These are phyloP conservation scores for Eugnorisma glareosa DNA, from an alignment of 2,888 invertebrate genomes.

Conservation along the genomic window DNA sequence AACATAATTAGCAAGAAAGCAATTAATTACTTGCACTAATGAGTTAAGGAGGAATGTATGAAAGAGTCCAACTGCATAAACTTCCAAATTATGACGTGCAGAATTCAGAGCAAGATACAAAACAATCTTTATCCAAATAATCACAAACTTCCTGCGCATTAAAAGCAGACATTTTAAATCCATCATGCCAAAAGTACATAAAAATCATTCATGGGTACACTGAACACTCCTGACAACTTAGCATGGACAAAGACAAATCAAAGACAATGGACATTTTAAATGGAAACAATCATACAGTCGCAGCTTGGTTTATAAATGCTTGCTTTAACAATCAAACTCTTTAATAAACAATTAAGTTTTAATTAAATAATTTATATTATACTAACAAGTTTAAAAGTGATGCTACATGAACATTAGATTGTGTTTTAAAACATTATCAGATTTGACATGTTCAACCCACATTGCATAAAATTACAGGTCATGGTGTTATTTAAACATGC, in stretches of 20 bases:
- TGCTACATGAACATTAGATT: conserved; percentile 18
- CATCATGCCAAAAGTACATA: conserved; percentile 24
- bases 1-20: neutral
- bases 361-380: conserved; percentile 35
- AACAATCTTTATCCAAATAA: neutral
- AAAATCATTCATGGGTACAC: conserved; percentile 44
- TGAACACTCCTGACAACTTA: conserved; percentile 29
- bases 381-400: conserved; percentile 16
- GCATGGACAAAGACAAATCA: conserved; percentile 44
- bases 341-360: conserved; percentile 50
- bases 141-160: neutral
- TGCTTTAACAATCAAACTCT: conserved; percentile 53
- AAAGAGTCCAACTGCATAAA: neutral
- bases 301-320: conserved; percentile 67
- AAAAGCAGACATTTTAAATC: neutral
- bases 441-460: neutral
- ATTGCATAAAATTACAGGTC: conserved; percentile 48
- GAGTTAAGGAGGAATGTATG: neutral
- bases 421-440: conserved; percentile 18
- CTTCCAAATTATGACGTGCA: neutral
- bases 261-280: conserved; percentile 69
- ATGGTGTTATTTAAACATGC: conserved; percentile 14
- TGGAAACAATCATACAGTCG: conserved; percentile 67
- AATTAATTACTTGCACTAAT: neutral
- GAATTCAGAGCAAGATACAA: neutral